Base-by-base conservation (phyloP, 2,888 invertebrate genomes). In the Sipha maydis region DNA sequence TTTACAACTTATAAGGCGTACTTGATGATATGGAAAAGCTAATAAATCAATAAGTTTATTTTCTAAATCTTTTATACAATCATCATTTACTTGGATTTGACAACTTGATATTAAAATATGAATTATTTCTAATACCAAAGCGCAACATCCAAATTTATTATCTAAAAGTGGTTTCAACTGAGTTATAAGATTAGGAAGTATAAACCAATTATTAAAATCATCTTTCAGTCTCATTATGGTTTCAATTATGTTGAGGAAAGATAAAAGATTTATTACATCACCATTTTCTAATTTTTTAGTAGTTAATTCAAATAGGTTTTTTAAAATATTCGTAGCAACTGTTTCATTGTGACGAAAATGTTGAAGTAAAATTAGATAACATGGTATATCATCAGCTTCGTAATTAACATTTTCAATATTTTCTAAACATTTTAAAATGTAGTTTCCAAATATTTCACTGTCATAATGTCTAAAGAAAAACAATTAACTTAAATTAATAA, bases 1-100 rank as follows among this genome's bases (percentile, higher is more conserved):
- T 84, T 77, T 83, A 73, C 78, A 83, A 38, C 83, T 79, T 75
- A 28, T 71, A 25, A 83, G 28, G 14, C 84, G 77, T 67, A 90
- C 89, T 85, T 89, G 83, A 83, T 90, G 90, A 79, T 89, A 90
- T 25, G 90, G 90, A 0, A 89, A 89, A 19, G 89, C 89, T n/a
- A 90, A 54, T 77, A 89, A 85, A 48, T 90, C 73, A 61, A 89
- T 90, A 34, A 88, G 88, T 76, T 67, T 75, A 19, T 54, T 75
- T 88, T 84, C 89, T 88, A 84, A 80, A 31, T 84, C 78, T 1
- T 80, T 89, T 11, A 89, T 79, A 71, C 71, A 89, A 41, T 9
- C 34, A 48, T 82, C 67, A 73, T 11, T 88, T 48, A 48, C 80
- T 25, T 80, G 25, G 80, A 85, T 79, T 69, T 31, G 41, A 38